A percentile compares a stretch with the other conserved stretches of the same genome.
These are phyloP conservation scores for Lasioglossum pauxillum DNA, from an alignment of 2,888 invertebrate species.

Conservation along the genomic window DNA sequence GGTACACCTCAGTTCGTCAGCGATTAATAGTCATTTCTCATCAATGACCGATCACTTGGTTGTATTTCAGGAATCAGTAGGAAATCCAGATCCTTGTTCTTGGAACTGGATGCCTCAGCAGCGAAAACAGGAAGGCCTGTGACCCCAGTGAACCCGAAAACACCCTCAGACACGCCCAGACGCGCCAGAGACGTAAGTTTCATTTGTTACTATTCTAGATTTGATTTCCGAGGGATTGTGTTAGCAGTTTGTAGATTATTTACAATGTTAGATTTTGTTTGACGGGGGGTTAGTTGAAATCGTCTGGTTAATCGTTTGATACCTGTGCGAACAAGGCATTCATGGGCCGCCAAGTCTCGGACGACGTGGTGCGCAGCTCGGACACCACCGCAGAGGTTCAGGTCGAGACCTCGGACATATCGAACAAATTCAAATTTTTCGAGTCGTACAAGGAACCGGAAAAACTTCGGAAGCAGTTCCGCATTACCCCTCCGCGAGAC, in stretches of 20 bases:
- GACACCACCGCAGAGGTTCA: slow-evolving; percentile 91
- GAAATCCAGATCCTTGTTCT: slow-evolving; percentile 93
- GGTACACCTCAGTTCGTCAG: too few relatives aligned
- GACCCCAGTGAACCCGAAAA: slow-evolving; percentile 86
- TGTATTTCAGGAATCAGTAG: slow-evolving; percentile 90
- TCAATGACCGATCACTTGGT: not conserved
- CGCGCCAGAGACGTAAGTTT: slow-evolving; percentile 86
- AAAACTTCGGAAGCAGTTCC: slow-evolving; percentile 89
- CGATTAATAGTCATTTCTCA: not conserved
- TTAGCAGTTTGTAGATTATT: not conserved
- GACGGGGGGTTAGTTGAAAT: not conserved
- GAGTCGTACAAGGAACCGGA: slow-evolving; percentile 93
- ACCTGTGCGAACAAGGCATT: slow-evolving; percentile 83
- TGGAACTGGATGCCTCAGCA: slow-evolving; percentile 93
- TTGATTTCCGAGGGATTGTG: not conserved
- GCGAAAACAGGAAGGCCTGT: slow-evolving; percentile 87
- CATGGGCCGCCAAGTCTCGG: slow-evolving; percentile 86
- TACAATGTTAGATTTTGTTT: not conserved
- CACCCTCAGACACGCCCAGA: slow-evolving; percentile 87
- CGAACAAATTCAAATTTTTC: slow-evolving; percentile 95
- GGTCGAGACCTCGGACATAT: slow-evolving; percentile 93
- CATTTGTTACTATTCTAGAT: not conserved
- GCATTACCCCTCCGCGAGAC: slow-evolving; percentile 95
- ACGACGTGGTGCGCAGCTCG: slow-evolving; percentile 91
- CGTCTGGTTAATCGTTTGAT: slow-evolving; percentile 39